Base-by-base conservation (phyloP, 2,113 vertebrate genomes). In the Lophotis ruficrista region DNA sequence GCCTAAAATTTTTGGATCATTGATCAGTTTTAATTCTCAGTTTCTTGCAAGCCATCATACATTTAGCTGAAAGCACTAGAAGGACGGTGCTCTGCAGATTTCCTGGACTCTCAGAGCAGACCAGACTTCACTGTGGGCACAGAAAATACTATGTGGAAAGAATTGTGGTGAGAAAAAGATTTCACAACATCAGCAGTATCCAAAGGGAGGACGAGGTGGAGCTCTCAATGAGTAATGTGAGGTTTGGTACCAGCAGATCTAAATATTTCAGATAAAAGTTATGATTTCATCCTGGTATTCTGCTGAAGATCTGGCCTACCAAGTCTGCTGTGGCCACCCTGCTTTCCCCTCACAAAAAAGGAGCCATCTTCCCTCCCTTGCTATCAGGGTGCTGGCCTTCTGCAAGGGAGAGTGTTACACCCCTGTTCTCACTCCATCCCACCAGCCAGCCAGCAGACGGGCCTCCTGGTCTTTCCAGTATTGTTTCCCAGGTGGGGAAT, bases 111-210 rank as follows among this genome's bases (percentile, higher is more conserved):
- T 17, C 56, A 38, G 47, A 81, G 51, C 62, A 92, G 60, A 73
- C 43, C 35, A 95, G 38, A 71, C 43, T 71, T 78, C 51, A 70
- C 54, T 91, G 57, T 72, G 95, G 80, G 72, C 56, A 79, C 38
- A 71, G 61, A 95, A 92, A 94, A 79, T 57, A 60, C 47, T 70
- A 35, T 79, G 78, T 96, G 89, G 95, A 89, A 94, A 94, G 84
- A 93, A 68, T 0, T 85, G 87, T 69, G 81, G 81, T 72, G 20
- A 91, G 82, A 31, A 90, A 87, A 94, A 83, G 57, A 86, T 94
- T 93, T 94, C 2, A 1, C 78, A 95, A 90, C 1, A 16, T 96
- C 75, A 95, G 58, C 82, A 83, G 31, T 69, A 77, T 30, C 78
- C 68, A 83, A 70, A 88, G 75, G 56, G 90, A 89, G 75, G 58